Base-by-base conservation (phyloP, 2,888 invertebrate genomes). In the Eupithecia subumbrata region DNA sequence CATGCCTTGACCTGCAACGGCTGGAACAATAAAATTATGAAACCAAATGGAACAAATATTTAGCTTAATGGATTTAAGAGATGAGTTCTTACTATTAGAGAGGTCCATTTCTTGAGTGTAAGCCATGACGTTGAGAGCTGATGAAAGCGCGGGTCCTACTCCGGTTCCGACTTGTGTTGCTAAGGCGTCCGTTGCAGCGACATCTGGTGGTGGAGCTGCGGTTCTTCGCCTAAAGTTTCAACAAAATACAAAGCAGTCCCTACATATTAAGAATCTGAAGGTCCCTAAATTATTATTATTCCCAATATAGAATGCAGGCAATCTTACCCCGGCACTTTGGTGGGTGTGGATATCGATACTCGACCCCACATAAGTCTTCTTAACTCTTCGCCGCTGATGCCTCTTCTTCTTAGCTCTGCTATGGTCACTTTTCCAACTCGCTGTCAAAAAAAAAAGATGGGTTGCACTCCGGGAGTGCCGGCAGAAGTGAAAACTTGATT, bases 291-390 rank as follows among this genome's bases (percentile, higher is more conserved):
- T 16, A 43, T 63, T 5, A 30, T 63, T 16, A 43, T 63, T 8
- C 25, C 30, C 2, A 16, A 30, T 63, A 14, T 16, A 11, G n/a
- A 0, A 30, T 16, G 25, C 4, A 30, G 30, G 56, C 56, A 56
- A 1, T 22, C n/a, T 89, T 79, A 91, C 90, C 87, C 83, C 43
- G 81, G 95, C 4, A 95, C 95, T 91, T 97, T 97, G 18, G 97
- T 96, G 0, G 98, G 98, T 5, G 98, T 98, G 12, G 97, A 97
- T 81, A 98, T 97, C 0, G 98, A 98, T 48, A 97, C 97, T 43
- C 98, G 95, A 18, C 98, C 98, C 98, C 98, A 98, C 98, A 98
- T 98, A 63, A 98, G 95, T 68, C 97, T 95, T 8, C 98, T 95
- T 91, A 98, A 95, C 88, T 98, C 97, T 89, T 98, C 98, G 0